Evolutionary conservation across 1,140 invertebrate genomes (phyloP).

Genomic region (Pogonus chalceus): DNA sequence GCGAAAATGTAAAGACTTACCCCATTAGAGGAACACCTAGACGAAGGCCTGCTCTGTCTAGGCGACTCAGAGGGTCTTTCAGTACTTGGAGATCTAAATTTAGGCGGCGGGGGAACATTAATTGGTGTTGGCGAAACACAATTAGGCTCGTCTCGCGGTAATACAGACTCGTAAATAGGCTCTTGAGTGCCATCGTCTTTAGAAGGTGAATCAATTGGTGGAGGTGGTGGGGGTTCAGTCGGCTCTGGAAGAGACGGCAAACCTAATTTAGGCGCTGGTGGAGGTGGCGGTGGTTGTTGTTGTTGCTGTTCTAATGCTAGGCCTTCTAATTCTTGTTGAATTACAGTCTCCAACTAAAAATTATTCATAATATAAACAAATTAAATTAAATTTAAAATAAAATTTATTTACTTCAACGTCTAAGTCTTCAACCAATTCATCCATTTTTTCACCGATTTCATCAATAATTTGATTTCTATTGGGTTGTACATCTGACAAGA

Average conservation of each 20-base stretch:
- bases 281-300: conserved; percentile 16
- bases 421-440: conserved; percentile 67
- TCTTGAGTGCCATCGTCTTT: conserved; percentile 44
- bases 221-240: conserved; percentile 59
- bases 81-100: conserved; percentile 23
- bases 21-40: conserved; percentile 25
- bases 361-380: neutral
- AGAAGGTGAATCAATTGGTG: conserved; percentile 39
- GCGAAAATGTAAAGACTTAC: neutral
- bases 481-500: conserved; percentile 72
- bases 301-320: conserved; percentile 31
- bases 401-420: conserved; percentile 45
- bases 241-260: conserved; percentile 61
- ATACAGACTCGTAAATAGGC: conserved; percentile 76
- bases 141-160: conserved; percentile 51
- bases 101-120: conserved; percentile 35
- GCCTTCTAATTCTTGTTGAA: conserved; percentile 45
- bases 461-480: conserved; percentile 59
- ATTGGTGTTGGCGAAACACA: conserved; percentile 46
- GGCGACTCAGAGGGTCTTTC: conserved; percentile 28
- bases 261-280: conserved; percentile 32
- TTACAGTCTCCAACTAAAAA: conserved; percentile 43
- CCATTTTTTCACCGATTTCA: conserved; percentile 78
- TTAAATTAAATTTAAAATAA: neutral
- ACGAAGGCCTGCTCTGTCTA: conserved; percentile 34